Base-by-base conservation (phyloP, 2,113 vertebrate species). In the Puffinus mauretanicus region DNA sequence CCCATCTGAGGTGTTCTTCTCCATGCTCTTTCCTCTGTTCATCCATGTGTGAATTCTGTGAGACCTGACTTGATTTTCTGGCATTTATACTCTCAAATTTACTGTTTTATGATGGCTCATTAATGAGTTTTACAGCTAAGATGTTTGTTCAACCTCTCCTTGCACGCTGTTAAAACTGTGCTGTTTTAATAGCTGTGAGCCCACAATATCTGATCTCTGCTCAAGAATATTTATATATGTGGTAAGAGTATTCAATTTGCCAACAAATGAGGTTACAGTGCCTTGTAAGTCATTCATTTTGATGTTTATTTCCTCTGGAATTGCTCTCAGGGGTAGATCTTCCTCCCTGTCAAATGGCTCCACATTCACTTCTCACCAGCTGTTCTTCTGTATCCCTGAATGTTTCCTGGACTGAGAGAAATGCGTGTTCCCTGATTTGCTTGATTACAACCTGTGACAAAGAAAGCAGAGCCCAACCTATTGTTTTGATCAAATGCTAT, bases 231-330 rank as follows among this genome's bases (percentile, higher is more conserved):
- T 96, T 97, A 90, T 93, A 94, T 93, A 55, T 91, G 71, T 87
- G 81, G 67, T 73, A 91, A 92, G 67, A 97, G 87, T 96, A 96
- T 96, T 94, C 83, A 95, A 92, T 86, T 96, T 97, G 83, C 81
- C 84, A 82, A 83, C 94, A 94, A 96, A 95, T 90, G 82, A 94
- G 81, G 86, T 96, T 96, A 95, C 91, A 95, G 82, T 94, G 86
- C 66, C 87, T 95, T 96, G 72, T 97, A 96, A 97, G 83, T 96
- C 89, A 96, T 86, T 97, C 93, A 92, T 96, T 96, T 93, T 94
- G 87, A 91, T 96, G 88, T 94, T 97, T 97, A 93, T 96, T 97
- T 96, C 77, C 77, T 95, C 82, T 96, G 78, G 92, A 96, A 92
- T 86, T 91, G 85, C 57, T 94, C 96, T 88, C 93, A 84, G 78